phyloP scores from a whole-genome alignment of 1,140 invertebrate species.

The Heliconius melpomene region DNA sequence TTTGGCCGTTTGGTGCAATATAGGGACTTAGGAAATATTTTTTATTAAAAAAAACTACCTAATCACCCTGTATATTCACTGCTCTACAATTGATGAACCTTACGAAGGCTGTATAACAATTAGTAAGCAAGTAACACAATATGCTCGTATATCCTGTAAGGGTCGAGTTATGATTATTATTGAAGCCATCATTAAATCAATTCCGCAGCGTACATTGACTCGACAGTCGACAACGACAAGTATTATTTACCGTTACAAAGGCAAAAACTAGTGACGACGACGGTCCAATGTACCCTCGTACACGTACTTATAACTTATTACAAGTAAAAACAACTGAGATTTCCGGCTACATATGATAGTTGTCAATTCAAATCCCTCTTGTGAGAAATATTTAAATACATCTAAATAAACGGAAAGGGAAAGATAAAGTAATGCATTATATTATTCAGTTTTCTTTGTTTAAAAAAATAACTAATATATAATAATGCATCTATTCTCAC shows the following conservation, averaged over 20 bases:
- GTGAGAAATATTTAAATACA: background rate
- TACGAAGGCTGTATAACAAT: too few relatives aligned
- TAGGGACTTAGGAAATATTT: too few relatives aligned
- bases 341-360: background rate
- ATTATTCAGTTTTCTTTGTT: too few relatives aligned
- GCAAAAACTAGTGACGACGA: slow-evolving; percentile 29
- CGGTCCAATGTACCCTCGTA: slow-evolving; percentile 6
- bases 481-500: background rate
- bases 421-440: too few relatives aligned
- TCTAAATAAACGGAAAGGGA: too few relatives aligned
- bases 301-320: background rate
- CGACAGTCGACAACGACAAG: slow-evolving; percentile 28
- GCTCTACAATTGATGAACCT: too few relatives aligned
- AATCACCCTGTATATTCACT: too few relatives aligned
- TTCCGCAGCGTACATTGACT: slow-evolving; percentile 36
- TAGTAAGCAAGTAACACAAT: background rate
- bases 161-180: slow-evolving; percentile 17
- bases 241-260: slow-evolving; percentile 33
- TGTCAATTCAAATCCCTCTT: background rate
- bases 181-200: slow-evolving; percentile 32
- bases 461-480: too few relatives aligned
- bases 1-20: too few relatives aligned
- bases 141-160: slow-evolving; percentile 15
- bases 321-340: background rate
- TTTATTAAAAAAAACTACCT: too few relatives aligned